A percentile compares a stretch with the other conserved stretches of the same genome.
phyloP scores from a whole-genome alignment of 2,797 vertebrate species.

The Anniella stebbinsi region DNA sequence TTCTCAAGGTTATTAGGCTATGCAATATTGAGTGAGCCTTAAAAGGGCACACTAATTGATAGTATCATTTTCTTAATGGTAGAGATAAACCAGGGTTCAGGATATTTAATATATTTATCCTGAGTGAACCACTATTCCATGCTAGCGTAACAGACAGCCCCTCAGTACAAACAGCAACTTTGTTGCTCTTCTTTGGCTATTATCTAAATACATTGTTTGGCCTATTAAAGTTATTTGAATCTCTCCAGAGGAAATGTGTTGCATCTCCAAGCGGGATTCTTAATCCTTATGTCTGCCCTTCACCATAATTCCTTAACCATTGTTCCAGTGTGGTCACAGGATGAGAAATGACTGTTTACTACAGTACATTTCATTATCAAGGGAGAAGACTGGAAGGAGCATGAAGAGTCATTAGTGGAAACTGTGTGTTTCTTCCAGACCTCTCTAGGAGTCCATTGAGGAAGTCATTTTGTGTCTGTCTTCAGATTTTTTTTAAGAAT shows the following conservation, averaged over 20 bases:
- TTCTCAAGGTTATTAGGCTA: not conserved
- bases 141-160: not conserved
- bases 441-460: slow-evolving; percentile 8
- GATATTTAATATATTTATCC: slow-evolving; percentile 12
- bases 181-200: not conserved
- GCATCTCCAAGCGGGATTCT: slow-evolving; percentile 24
- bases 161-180: not conserved
- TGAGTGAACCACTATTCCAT: not conserved
- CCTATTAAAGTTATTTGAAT: slow-evolving; percentile 14
- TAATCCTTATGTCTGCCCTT: slow-evolving; percentile 15
- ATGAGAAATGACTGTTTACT: slow-evolving; percentile 32
- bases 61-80: not conserved
- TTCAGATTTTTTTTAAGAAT: slow-evolving; percentile 14
- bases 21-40: not conserved
- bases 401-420: slow-evolving; percentile 22
- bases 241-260: slow-evolving; percentile 14
- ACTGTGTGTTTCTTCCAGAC: slow-evolving; percentile 24
- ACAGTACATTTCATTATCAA: slow-evolving; percentile 22
- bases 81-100: not conserved
- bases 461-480: slow-evolving; percentile 18
- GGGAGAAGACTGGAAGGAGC: slow-evolving; percentile 17
- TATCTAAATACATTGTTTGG: not conserved
- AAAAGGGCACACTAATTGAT: not conserved
- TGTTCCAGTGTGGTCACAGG: not conserved
- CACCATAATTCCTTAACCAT: not conserved